Percentiles rank a stretch among this genome's conserved stretches.
These are phyloP conservation scores for Pachycephus smyrnensis DNA, from an alignment of 2,888 invertebrate genomes.

Conservation along the genomic window DNA sequence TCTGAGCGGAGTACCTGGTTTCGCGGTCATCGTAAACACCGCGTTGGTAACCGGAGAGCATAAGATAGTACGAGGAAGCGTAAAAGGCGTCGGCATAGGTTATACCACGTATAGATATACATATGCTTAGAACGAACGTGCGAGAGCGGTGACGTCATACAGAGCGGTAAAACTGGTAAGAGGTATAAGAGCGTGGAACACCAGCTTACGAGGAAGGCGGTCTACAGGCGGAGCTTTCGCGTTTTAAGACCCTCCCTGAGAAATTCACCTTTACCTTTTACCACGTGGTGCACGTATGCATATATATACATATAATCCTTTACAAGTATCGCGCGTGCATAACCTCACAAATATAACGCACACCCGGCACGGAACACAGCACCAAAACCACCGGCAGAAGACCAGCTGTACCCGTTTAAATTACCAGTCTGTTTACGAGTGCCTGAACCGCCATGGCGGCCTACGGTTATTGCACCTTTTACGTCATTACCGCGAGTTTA, in stretches of 20 bases:
- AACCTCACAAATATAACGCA: constrained; percentile 8
- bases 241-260: constrained; percentile 56
- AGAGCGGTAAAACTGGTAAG: background rate
- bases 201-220: constrained; percentile 16
- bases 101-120: background rate
- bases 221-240: constrained; percentile 60
- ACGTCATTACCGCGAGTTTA: background rate
- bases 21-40: constrained; percentile 22
- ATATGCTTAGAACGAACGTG: background rate
- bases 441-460: background rate
- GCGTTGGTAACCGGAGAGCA: constrained; percentile 20
- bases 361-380: background rate
- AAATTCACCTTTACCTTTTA: constrained; percentile 25
- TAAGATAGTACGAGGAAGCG: background rate
- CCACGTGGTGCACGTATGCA: constrained; percentile 19
- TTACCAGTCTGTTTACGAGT: background rate
- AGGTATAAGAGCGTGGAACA: background rate
- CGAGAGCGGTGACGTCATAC: background rate
- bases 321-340: constrained; percentile 27
- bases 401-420: constrained; percentile 1
- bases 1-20: background rate
- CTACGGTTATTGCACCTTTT: background rate
- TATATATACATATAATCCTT: constrained; percentile 24
- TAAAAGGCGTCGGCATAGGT: background rate
- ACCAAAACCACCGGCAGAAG: background rate